Evolutionary conservation across 2,113 vertebrate species (phyloP), one percentile per base, ranked within the genome.

Genomic region (Polyodon spathula): DNA sequence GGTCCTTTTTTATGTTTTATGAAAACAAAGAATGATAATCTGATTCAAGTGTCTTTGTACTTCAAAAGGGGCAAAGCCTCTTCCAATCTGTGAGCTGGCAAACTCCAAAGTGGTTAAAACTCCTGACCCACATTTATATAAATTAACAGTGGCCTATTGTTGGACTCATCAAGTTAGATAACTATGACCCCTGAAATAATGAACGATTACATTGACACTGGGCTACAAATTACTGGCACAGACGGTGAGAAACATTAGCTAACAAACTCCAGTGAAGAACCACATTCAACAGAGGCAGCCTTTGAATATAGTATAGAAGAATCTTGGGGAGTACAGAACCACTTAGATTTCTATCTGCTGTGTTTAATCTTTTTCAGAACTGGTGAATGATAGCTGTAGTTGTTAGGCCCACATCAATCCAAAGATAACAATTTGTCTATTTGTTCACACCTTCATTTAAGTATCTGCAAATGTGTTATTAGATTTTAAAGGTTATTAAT

Each of bases 91-190:
- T 40, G 53, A 37, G 42, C 52, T 64, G 61, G 54, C 56, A 63
- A 60, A 59, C 11, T 51, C 16, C 37, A 27, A 12, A 52, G n/a
- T 61, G 51, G 17, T 46, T 64, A 53, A 53, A 64, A 54, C 59
- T 60, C 58, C 63, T 68, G 68, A 66, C 61, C 44, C 38, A 66
- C 54, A 68, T 70, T 64, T 70, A 62, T 65, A 64, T 64, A 41
- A 68, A 67, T 65, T 66, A 67, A 62, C 65, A 67, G 65, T 27
- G 48, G 44, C 62, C 39, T 58, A 37, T 65, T 72, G 63, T 70
- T 62, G 40, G 40, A 38, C 40, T 42, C 17, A 17, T 64, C 43
- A 60, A 52, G 54, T 66, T 58, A 58, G 56, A 50, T 57, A 56
- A 59, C 64, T 61, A 58, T 8, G 58, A 53, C 16, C 52, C 64